These are phyloP conservation scores for Linyphia triangularis DNA, from an alignment of 2,888 invertebrate species.

Conservation along the genomic window DNA sequence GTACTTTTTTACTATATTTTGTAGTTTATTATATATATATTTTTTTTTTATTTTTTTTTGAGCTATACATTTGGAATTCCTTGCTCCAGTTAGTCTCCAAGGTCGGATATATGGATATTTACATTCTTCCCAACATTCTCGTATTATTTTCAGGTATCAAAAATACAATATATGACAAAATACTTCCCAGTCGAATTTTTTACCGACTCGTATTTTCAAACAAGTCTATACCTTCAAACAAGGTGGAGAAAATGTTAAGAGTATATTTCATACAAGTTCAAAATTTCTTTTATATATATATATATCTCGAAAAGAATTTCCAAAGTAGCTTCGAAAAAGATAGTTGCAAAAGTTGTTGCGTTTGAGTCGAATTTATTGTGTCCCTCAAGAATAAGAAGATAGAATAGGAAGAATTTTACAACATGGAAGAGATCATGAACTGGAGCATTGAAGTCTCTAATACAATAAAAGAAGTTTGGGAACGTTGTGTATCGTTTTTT, in stretches of 20 bases:
- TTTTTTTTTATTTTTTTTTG: no score
- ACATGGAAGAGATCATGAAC: no score
- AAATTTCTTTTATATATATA: background rate
- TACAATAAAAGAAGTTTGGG: no score
- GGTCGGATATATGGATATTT: background rate
- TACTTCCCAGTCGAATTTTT: background rate
- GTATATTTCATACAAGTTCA: background rate
- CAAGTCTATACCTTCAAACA: background rate
- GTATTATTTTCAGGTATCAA: no score
- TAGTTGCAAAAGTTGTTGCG: background rate
- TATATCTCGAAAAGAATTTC: background rate
- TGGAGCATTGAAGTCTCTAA: no score
- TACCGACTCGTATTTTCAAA: background rate
- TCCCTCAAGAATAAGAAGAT: background rate
- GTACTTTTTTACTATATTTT: no score
- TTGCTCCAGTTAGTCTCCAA: background rate
- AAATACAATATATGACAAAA: background rate
- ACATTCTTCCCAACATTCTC: background rate
- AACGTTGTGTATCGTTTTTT: no score
- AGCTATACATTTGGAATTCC: background rate
- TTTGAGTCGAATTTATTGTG: background rate
- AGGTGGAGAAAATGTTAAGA: background rate
- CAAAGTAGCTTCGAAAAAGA: background rate
- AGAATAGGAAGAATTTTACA: background rate
- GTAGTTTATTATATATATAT: no score